Evolutionary conservation across 2,113 vertebrate genomes (phyloP), one percentile per base, ranked within the genome.

Genomic region (Trematomus loennbergii): DNA sequence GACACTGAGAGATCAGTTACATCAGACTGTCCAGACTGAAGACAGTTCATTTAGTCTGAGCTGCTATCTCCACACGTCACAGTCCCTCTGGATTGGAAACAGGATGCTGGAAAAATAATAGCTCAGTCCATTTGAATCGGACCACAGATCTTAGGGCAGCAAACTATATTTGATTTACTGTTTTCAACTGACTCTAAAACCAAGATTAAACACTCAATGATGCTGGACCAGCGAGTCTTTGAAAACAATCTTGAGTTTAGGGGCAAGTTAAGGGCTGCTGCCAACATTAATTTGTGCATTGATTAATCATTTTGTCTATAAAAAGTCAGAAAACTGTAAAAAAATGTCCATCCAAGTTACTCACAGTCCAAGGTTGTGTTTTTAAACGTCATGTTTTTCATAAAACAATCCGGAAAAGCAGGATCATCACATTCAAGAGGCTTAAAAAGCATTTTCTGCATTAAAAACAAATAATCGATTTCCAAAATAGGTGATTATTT

Each of bases 1-100:
- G 76, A 80, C 49, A 25, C 55, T 16, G 13, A 3, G 54, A 82
- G 75, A 88, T 87, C 79, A 43, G 78, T 82, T 66, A 20, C 83
- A 90, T 90, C 87, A 74, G 79, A 61, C 64, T 86, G 82, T 87
- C 82, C 81, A 75, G 86, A 84, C 88, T 45, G 33, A 84, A 84
- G 85, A 90, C 76, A 66, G 67, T 36, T 87, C 58, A 88, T 90
- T 92, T 88, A 90, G 88, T 92, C 91, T 91, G 85, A 45, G 78
- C 48, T 45, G 18, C 86, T 92, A 93, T 93, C 89, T 66, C 10
- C 0, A 5, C 12, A 36, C 84, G 85, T 92, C 75, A 57, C 46
- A 15, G 63, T 72, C 84, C 62, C 85, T 61, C 46, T 49, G 75
- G 88, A 55, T 53, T 40, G 62, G 78, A 83, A 88, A 89, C 84